These are phyloP conservation scores for Stegostoma tigrinum DNA, from an alignment of 2,113 vertebrate species.

Conservation along the genomic window DNA sequence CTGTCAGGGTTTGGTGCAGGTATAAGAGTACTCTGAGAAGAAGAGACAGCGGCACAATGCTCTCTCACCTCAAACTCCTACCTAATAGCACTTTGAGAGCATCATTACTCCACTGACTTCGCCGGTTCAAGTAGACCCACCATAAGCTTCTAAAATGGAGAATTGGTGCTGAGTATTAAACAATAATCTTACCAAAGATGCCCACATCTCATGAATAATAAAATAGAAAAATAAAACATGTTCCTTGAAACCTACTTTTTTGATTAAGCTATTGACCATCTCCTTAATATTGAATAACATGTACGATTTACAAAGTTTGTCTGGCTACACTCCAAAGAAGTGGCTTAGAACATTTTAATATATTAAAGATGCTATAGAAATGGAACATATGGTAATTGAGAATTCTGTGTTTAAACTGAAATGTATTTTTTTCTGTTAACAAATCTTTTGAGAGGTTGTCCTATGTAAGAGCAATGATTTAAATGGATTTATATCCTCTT, in stretches of 20 bases:
- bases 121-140: background rate
- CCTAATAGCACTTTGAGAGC: background rate
- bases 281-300: background rate
- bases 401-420: background rate
- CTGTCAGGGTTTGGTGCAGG: background rate
- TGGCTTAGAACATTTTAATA: background rate
- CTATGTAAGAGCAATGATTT: no score
- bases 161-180: no score
- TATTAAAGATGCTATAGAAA: background rate
- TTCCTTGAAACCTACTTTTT: no score
- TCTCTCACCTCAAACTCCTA: background rate
- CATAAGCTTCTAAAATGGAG: no score
- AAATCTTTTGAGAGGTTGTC: background rate
- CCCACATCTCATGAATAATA: no score
- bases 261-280: no score
- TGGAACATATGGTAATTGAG: background rate
- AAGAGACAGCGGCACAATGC: background rate
- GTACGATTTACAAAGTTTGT: background rate
- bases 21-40: background rate
- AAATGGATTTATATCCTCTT: no score
- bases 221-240: no score
- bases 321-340: background rate
- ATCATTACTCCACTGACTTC: background rate
- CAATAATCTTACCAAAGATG: no score
- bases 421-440: background rate